Conservation (phyloP, 2,888 invertebrate genomes). For the Tachina fera region DNA sequence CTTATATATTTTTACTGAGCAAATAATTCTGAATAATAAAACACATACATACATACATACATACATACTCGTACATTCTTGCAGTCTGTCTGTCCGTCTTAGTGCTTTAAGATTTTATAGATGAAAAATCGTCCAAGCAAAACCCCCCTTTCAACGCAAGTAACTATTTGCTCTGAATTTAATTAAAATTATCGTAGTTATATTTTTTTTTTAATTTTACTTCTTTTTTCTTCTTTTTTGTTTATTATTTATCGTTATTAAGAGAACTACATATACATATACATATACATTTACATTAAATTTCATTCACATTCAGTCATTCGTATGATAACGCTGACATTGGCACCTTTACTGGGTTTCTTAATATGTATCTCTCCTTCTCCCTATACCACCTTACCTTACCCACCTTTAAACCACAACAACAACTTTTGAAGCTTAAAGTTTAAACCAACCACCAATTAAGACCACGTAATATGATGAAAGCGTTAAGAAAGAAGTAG, state of each 20-base stretch:
- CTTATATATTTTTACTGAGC: neutral
- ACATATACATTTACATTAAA: conserved; percentile 51
- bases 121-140: conserved; percentile 52
- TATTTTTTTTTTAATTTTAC: neutral
- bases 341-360: conserved; percentile 64
- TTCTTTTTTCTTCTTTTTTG: conserved; percentile 4
- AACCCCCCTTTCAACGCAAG: conserved; percentile 21
- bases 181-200: conserved; percentile 49
- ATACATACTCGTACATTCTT: neutral
- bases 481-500: conserved; percentile 36
- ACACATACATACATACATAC: conserved; percentile 14
- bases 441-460: conserved; percentile 52
- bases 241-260: conserved; percentile 38
- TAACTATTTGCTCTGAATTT: conserved; percentile 46
- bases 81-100: neutral
- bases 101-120: conserved; percentile 31
- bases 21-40: conserved; percentile 19
- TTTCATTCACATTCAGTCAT: conserved; percentile 56
- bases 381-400: neutral
- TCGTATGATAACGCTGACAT: conserved; percentile 53
- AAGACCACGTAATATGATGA: conserved; percentile 64
- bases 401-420: neutral
- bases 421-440: conserved; percentile 24
- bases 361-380: neutral
- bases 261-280: conserved; percentile 11